These are phyloP conservation scores for Asarcornis scutulata DNA, from an alignment of 2,113 vertebrate species.

Conservation along the genomic window DNA sequence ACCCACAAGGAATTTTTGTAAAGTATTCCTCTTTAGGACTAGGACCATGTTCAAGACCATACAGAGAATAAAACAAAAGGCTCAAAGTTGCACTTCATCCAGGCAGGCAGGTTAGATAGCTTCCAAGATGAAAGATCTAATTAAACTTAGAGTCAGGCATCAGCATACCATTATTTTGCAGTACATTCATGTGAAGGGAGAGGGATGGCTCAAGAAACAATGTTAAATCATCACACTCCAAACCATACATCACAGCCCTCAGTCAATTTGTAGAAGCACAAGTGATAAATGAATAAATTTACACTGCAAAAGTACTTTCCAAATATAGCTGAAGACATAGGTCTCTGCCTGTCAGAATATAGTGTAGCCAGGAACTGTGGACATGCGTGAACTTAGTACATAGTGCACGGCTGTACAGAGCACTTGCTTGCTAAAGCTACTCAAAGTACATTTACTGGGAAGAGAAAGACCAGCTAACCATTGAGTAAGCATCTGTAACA, in stretches of 20 bases:
- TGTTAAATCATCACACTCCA: background rate
- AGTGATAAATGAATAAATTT: background rate
- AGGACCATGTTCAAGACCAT: background rate
- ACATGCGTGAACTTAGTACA: background rate
- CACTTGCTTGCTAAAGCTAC: background rate
- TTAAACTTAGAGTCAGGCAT: background rate
- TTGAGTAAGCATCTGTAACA: background rate
- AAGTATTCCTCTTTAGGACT: background rate
- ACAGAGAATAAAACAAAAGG: background rate
- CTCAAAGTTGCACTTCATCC: background rate
- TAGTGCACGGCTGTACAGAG: background rate
- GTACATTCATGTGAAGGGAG: fast-evolving
- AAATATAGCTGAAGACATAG: background rate
- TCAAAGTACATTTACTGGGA: background rate
- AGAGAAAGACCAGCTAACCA: no score
- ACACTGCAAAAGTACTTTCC: background rate
- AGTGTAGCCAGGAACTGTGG: background rate
- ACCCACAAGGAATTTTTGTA: background rate
- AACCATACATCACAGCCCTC: background rate
- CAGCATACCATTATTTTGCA: background rate
- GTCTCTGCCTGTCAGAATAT: background rate
- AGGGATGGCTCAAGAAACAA: background rate
- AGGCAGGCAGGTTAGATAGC: background rate
- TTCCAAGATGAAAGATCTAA: background rate
- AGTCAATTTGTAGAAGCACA: background rate